Evolutionary conservation across 2,888 invertebrate genomes (phyloP).

Genomic region (Leucophora obtusa): DNA sequence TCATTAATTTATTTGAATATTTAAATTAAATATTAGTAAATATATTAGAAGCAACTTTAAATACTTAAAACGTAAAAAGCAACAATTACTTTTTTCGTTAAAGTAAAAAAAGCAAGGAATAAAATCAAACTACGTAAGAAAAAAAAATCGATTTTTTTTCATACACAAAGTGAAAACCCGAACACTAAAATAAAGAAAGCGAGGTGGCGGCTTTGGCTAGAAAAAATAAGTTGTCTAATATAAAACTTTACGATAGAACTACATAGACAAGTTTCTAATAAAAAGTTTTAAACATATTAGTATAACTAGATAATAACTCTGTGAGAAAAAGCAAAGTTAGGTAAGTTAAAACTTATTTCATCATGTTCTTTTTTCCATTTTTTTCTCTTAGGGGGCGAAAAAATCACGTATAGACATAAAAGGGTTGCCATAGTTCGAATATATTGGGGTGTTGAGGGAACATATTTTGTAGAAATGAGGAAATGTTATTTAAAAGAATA

Average conservation of each 20-base stretch:
- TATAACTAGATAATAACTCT: not conserved
- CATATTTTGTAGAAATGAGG: not conserved
- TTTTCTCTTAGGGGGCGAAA: slow-evolving; percentile 9
- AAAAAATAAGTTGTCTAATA: slow-evolving; percentile 52
- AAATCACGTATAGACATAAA: slow-evolving; percentile 37
- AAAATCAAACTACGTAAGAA: slow-evolving; percentile 55
- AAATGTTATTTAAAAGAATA: no score
- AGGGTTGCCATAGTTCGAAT: slow-evolving; percentile 43
- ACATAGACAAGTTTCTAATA: slow-evolving; percentile 23
- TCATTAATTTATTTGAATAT: slow-evolving; percentile 62
- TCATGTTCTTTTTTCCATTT: slow-evolving; percentile 16
- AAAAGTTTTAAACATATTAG: slow-evolving; percentile 36
- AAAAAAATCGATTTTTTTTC: slow-evolving; percentile 64
- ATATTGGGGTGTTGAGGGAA: not conserved
- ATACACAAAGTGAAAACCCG: slow-evolving; percentile 48
- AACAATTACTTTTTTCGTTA: slow-evolving; percentile 66
- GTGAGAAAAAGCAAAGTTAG: slow-evolving; percentile 35
- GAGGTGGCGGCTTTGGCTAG: slow-evolving; percentile 64
- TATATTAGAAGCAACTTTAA: slow-evolving; percentile 62
- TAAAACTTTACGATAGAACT: slow-evolving; percentile 37
- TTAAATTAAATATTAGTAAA: slow-evolving; percentile 59
- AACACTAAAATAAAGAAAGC: slow-evolving; percentile 50
- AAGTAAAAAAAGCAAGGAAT: slow-evolving; percentile 61
- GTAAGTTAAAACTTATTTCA: slow-evolving; percentile 50
- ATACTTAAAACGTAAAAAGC: slow-evolving; percentile 65